These are phyloP conservation scores for Todus mexicanus DNA, from an alignment of 2,797 vertebrate species.

Conservation along the genomic window DNA sequence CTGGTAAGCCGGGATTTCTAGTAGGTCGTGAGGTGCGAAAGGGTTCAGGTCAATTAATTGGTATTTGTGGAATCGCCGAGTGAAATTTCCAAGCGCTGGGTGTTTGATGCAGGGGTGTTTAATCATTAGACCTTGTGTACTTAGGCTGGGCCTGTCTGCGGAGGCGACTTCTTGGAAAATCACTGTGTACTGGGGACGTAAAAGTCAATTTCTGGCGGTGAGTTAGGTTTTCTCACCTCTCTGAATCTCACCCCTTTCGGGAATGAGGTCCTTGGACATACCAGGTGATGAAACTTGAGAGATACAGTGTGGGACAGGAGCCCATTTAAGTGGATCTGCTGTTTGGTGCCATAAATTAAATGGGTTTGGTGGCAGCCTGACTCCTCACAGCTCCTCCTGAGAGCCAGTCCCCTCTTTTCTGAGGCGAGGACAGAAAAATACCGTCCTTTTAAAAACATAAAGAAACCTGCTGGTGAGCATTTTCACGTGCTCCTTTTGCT, in stretches of 20 bases:
- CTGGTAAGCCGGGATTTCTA: background rate
- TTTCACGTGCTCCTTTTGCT: background rate
- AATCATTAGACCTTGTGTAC: background rate
- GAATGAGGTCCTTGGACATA: background rate
- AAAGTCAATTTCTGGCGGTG: background rate
- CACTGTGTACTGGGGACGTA: background rate
- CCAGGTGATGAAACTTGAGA: background rate
- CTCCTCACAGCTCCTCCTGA: background rate
- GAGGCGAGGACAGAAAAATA: background rate
- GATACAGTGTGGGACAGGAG: background rate
- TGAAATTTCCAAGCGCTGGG: background rate
- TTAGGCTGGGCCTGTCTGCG: background rate
- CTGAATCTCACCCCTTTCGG: background rate
- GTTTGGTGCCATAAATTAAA: too few relatives aligned
- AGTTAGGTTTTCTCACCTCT: background rate
- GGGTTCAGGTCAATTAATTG: background rate
- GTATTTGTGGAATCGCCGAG: slow-evolving; percentile 13
- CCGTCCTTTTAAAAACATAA: background rate
- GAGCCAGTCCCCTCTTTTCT: background rate
- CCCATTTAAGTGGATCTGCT: background rate
- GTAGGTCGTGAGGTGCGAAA: background rate
- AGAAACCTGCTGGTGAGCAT: background rate
- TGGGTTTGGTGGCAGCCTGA: background rate
- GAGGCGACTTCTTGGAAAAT: background rate
- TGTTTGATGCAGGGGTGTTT: background rate